Base-by-base conservation (phyloP, 2,888 invertebrate genomes). In the Cheilosia pagana region DNA sequence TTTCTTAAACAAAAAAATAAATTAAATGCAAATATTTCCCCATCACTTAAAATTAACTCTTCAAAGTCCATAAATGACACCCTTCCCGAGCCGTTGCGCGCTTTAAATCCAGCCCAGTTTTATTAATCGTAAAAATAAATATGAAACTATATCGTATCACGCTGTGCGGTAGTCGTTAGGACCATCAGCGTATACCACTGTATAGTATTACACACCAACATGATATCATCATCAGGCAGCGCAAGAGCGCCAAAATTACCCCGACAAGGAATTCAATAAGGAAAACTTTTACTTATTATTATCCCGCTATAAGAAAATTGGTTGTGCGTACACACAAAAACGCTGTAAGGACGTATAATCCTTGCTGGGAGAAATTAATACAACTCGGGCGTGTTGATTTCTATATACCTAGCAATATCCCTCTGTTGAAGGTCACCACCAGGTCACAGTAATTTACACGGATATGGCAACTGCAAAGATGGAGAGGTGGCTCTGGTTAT, bases 361-460 rank as follows among this genome's bases (percentile, higher is more conserved):
- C 81, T 67, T 71, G 65, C 65, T 59, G 53, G 63, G 12, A 65
- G 81, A 67, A 85, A 85, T 85, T 85, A 85, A 85, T 85, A 81
- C 60, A 79, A 74, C 52, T 52, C 25, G 25, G 25, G 35, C 12
- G 28, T 55, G 55, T 35, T 10, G 28, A 45, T 41, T 19, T 35
- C 50, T 53, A 72, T 55, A 59, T 31, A 52, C 16, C 43, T 6
- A 7, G 50, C 81, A 65, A 68, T 67, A 67, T 70, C 72, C 48
- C 55, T 62, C 55, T 62, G 70, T 41, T 76, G 85, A 85, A 85
- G 85, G 85, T 85, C 85, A 81, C 48, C 81, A 50, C 41, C 76
- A 81, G 85, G 81, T 81, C 85, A 85, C 75, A 85, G 75, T 76
- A 85, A 85, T 79, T 85, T 79, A 71, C 79, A 76, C 67, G 48